A percentile compares a stretch with the other conserved stretches of the same genome.
Conservation (phyloP, 2,113 vertebrate species). For the Brienomyrus longianalis region DNA sequence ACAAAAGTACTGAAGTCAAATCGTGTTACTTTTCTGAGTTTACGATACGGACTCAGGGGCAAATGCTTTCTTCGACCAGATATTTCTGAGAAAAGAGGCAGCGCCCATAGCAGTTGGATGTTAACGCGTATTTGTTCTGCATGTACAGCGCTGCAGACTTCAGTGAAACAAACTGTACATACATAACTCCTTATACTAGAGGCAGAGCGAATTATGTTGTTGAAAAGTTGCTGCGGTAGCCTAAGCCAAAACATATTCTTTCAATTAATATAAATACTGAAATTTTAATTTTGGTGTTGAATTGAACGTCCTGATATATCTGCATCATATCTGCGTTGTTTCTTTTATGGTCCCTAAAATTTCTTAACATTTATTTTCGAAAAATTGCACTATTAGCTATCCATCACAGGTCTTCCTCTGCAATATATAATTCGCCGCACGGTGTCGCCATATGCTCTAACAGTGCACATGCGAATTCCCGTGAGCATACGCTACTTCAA, state of each 20-base stretch:
- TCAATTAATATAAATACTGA: not conserved
- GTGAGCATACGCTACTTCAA: constrained; percentile 5
- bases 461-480: constrained; percentile 6
- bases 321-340: not conserved
- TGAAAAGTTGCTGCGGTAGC: not conserved
- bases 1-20: constrained; percentile 23
- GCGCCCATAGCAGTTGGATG: constrained; percentile 54
- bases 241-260: not conserved
- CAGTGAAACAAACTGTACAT: constrained; percentile 37
- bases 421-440: constrained; percentile 32
- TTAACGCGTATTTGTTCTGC: constrained; percentile 56
- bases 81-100: constrained; percentile 54
- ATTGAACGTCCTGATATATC: not conserved
- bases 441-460: constrained; percentile 50
- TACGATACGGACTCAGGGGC: constrained; percentile 53
- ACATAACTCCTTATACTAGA: constrained; percentile 20
- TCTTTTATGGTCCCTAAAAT: not conserved
- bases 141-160: constrained; percentile 56
- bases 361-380: not conserved
- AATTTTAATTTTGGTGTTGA: not conserved
- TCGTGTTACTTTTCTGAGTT: constrained; percentile 14
- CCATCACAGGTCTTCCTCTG: not conserved
- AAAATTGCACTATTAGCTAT: not conserved
- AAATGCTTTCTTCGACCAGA: constrained; percentile 56
- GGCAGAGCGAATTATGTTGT: not conserved